A percentile compares a stretch with the other conserved stretches of the same genome.
Evolutionary conservation across 2,888 invertebrate species (phyloP).

Genomic region (Hofmannophila pseudospretella): DNA sequence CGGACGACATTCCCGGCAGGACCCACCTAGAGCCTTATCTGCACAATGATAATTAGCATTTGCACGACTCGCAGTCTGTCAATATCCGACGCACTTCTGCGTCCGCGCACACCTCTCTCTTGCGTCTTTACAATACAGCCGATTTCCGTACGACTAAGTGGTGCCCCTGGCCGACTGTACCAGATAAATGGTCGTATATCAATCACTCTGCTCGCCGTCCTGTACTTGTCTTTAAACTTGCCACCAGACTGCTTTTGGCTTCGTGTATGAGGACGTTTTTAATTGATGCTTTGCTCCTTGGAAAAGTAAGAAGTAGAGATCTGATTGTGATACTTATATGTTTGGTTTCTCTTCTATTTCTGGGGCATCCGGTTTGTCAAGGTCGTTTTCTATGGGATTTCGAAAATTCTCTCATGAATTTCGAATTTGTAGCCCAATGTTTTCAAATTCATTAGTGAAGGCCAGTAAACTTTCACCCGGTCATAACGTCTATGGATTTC

Average conservation of each 20-base stretch:
- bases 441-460: too few species aligned
- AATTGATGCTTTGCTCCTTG: not conserved
- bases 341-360: too few species aligned
- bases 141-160: too few species aligned
- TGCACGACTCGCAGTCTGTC: conserved; percentile 1
- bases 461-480: too few species aligned
- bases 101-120: not conserved
- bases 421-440: too few species aligned
- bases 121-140: not conserved
- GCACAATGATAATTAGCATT: conserved; percentile 18
- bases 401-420: too few species aligned
- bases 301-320: too few species aligned
- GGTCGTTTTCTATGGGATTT: too few species aligned
- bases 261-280: not conserved
- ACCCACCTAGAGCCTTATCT: conserved; percentile 4
- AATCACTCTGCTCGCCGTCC: not conserved
- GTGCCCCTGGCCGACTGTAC: not conserved
- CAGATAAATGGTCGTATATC: not conserved
- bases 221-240: not conserved
- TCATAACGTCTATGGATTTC: too few species aligned
- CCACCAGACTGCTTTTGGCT: not conserved
- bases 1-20: conserved; percentile 25
- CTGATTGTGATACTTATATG: too few species aligned
- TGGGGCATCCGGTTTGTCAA: too few species aligned
- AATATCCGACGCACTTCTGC: not conserved